phyloP scores from a whole-genome alignment of 2,113 vertebrate species.

The Zosterops borbonicus region DNA sequence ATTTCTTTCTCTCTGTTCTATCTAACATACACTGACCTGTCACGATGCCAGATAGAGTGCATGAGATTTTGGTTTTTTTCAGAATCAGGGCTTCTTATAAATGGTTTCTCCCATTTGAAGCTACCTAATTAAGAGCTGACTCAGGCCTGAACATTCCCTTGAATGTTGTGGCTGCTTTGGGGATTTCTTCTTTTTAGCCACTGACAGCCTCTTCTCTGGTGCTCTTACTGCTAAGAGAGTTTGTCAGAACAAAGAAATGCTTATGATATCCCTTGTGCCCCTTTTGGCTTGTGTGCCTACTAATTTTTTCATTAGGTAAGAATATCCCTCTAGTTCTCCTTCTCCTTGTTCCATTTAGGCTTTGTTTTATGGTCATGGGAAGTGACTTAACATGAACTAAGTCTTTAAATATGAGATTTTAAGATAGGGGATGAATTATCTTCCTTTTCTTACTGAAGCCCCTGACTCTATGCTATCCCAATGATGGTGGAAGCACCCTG shows the following conservation, averaged over 20 bases:
- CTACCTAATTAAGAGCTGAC: slow-evolving; percentile 11
- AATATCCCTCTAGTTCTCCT: background rate
- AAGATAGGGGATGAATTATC: background rate
- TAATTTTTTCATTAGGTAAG: slow-evolving; percentile 38
- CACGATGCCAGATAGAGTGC: background rate
- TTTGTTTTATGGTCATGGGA: background rate
- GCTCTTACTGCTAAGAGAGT: background rate
- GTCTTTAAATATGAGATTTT: background rate
- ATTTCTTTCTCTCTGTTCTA: background rate
- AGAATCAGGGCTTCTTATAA: background rate
- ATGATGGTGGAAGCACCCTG: rapidly evolving
- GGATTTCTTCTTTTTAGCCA: slow-evolving; percentile 33
- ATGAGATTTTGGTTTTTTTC: background rate
- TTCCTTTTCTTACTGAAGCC: background rate
- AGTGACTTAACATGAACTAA: background rate
- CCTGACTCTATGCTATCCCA: background rate
- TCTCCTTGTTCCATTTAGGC: background rate
- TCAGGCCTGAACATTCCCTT: slow-evolving; percentile 2
- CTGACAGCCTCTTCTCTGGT: background rate
- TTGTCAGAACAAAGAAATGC: background rate
- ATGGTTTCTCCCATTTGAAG: background rate
- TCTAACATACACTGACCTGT: background rate
- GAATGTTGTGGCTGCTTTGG: background rate
- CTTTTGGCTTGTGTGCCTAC: background rate
- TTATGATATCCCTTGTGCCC: background rate